Evolutionary conservation across 2,113 vertebrate species (phyloP), one percentile per base, ranked within the genome.

Genomic region (Chloebia gouldiae): DNA sequence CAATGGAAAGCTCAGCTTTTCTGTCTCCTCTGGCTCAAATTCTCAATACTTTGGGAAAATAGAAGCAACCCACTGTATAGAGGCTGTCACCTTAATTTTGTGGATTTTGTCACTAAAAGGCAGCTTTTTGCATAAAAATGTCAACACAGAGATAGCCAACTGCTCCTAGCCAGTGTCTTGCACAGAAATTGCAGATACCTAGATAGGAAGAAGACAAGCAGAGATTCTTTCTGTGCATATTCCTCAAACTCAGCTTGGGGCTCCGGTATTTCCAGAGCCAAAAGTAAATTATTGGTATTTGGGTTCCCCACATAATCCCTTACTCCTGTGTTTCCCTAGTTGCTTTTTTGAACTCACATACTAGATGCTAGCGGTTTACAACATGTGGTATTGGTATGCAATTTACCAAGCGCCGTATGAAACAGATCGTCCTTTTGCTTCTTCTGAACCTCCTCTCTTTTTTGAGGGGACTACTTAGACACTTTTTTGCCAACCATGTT

Each of bases 241-340:
- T 71, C 6, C 24, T 60, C 69, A 81, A 63, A 85, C 5, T 51
- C 37, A 76, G 7, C 8, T 20, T 45, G 11, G 23, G 18, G 2
- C 24, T 75, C 39, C 68, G 27, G 17, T 18, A 49, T 64, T 79
- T 79, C 40, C 75, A 85, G 70, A 80, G 9, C 7, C 10, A 19
- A 31, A 50, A 84, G 28, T 40, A 37, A 71, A 49, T 80, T 47
- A 4, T 75, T 71, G 44, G 3, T n/a, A 25, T 75, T 81, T 73
- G 47, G 13, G 7, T 28, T 75, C 5, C 19, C 6, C 5, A 12
- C 6, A 35, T 59, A 18, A 79, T 37, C 20, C 5, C 31, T 59
- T 88, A 25, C 15, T 15, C 4, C 11, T 39, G 0, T 11, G 9
- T 69, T 89, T 93, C 35, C 57, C 37, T 11, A 17, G 0, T 0